Evolutionary conservation across 2,888 invertebrate species (phyloP).

Genomic region (Tethea ocularis): DNA sequence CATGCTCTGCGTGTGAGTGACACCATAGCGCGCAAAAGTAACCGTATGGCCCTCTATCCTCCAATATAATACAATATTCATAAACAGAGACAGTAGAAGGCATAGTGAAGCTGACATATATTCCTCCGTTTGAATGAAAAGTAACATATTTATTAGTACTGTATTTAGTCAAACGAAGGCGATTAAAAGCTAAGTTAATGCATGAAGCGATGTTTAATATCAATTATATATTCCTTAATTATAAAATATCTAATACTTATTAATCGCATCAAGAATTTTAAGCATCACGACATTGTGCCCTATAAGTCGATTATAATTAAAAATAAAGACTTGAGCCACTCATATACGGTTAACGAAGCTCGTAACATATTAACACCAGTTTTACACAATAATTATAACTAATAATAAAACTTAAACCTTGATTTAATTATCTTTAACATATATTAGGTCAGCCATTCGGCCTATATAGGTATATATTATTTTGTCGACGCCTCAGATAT

Average conservation of each 20-base stretch:
- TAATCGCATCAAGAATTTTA: constrained; percentile 40
- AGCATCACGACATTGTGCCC: constrained; percentile 50
- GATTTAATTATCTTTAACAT: constrained; percentile 43
- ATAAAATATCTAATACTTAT: constrained; percentile 51
- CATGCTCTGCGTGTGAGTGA: background rate
- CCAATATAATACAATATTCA: background rate
- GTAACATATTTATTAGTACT: background rate
- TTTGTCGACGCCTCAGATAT: background rate
- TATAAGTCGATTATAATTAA: constrained; percentile 36
- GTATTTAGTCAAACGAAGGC: too few species aligned
- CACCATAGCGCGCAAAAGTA: background rate
- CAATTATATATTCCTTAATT: constrained; percentile 15
- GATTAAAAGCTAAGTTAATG: constrained; percentile 13
- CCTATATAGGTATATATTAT: background rate
- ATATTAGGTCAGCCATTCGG: constrained; percentile 8
- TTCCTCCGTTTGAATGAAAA: background rate
- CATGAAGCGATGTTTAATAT: constrained; percentile 18
- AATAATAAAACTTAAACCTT: constrained; percentile 25
- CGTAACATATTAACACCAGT: constrained; percentile 10
- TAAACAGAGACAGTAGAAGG: too few species aligned
- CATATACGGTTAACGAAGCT: constrained; percentile 30
- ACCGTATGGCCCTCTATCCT: background rate
- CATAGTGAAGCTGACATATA: too few species aligned
- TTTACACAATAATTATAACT: constrained; percentile 24
- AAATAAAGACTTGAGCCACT: constrained; percentile 33